Evolutionary conservation across 2,797 vertebrate genomes (phyloP), one percentile per base, ranked within the genome.

Genomic region (Cynopterus sphinx): DNA sequence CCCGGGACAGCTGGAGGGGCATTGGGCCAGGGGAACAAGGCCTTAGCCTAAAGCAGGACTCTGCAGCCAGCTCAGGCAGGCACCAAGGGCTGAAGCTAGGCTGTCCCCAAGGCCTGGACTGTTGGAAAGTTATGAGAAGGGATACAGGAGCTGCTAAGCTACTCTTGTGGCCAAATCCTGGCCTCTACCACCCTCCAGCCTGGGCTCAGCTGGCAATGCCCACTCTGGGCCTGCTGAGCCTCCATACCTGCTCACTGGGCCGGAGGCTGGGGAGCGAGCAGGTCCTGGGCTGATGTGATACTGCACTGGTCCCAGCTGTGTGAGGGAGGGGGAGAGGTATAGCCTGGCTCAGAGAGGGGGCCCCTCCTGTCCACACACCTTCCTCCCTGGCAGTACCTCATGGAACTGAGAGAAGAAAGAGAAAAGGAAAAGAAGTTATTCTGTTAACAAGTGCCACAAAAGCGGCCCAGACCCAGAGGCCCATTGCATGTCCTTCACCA

Each of bases 401-500:
- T 4, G 39, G 77, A 55, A 22, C 57, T 31, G 49, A 28, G 17
- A 41, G 6, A 13, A 33, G 53, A 24, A 28, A 28, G 78, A 63
- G 70, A 7, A 46, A 55, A 84, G 65, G 73, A 33, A 15, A 46
- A 36, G 61, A 82, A 9, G 28, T 19, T 12, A 1, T 26, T 26
- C 39, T 75, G 39, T 53, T 21, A 24, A 21, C 81, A 19, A 31
- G 26, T 55, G 49, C 33, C 51, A 3, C 51, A 26, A 7, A 74
- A n/a, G 16, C 41, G n/a, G 26, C 57, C 75, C 36, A 28, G 31
- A 21, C 11, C 55, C 41, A 2, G 1, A 36, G 63, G 11, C 55
- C 26, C 19, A 7, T 2, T 3, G 17, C 41, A 2, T 2, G 8
- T 1, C 2, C 43, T 24, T 51, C 10, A 1, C 46, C 33, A 15